phyloP scores from a whole-genome alignment of 2,113 vertebrate species.

The Rutilus rutilus region DNA sequence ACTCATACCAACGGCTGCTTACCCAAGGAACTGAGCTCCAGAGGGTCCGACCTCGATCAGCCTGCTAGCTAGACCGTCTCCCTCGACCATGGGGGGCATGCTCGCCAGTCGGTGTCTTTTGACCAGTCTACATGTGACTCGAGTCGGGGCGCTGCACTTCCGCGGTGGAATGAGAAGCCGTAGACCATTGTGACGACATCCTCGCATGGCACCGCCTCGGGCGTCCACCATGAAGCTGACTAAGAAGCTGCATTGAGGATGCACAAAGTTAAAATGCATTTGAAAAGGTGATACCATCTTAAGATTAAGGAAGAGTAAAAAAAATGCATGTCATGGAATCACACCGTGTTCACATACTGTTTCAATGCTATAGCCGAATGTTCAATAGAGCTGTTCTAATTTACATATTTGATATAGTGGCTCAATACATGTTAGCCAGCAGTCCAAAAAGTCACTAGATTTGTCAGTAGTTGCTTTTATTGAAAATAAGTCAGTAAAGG shows the following conservation, averaged over 20 bases:
- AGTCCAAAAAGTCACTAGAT: too few relatives aligned
- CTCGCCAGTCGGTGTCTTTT: conserved; percentile 94
- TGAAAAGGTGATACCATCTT: background rate
- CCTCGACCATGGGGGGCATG: conserved; percentile 97
- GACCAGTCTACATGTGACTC: conserved; percentile 94
- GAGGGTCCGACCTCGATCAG: conserved; percentile 96
- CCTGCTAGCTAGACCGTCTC: conserved; percentile 92
- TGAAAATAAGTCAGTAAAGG: too few relatives aligned
- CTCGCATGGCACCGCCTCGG: conserved; percentile 94
- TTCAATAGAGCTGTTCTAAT: too few relatives aligned
- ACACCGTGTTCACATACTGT: background rate
- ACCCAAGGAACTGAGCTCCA: conserved; percentile 98
- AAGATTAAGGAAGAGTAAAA: background rate
- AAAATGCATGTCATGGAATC: conserved; percentile 7
- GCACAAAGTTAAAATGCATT: background rate
- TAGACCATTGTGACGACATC: conserved; percentile 93
- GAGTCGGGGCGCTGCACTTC: conserved; percentile 93
- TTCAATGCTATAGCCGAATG: too few relatives aligned
- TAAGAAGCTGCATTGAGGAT: conserved; percentile 84
- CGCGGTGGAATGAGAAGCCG: conserved; percentile 94
- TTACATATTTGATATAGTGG: too few relatives aligned
- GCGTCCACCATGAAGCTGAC: conserved; percentile 99
- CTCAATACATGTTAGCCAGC: too few relatives aligned
- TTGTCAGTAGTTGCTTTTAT: too few relatives aligned
- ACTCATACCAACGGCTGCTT: conserved; percentile 67